Evolutionary conservation across 2,797 vertebrate genomes (phyloP).

Genomic region (Pangasius larnaudii): DNA sequence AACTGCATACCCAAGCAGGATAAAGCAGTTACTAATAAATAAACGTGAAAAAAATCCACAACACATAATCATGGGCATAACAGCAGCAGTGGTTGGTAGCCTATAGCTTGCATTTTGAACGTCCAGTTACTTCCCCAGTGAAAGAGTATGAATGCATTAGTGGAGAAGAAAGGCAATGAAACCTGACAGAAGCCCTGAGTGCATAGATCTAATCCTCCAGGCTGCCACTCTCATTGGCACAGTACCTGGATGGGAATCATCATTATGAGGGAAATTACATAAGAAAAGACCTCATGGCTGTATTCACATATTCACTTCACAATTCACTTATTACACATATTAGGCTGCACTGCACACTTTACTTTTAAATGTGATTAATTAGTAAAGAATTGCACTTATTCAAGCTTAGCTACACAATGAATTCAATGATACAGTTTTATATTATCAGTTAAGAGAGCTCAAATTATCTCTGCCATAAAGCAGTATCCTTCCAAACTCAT

Average conservation of each 20-base stretch:
- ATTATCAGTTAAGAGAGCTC: not conserved
- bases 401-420: not conserved
- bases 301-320: not conserved
- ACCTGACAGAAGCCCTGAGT: constrained; percentile 54
- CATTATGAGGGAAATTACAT: constrained; percentile 42
- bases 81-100: constrained; percentile 44
- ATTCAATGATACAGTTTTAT: not conserved
- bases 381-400: not conserved
- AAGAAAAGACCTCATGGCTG: constrained; percentile 24
- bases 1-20: not conserved
- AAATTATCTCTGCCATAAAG: constrained; percentile 15
- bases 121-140: constrained; percentile 50
- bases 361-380: not conserved
- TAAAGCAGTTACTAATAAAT: not conserved
- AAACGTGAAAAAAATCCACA: not conserved
- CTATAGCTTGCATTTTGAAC: constrained; percentile 43
- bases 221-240: constrained; percentile 47
- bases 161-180: constrained; percentile 34
- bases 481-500: not conserved
- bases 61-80: constrained; percentile 37
- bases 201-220: constrained; percentile 57
- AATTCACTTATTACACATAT: not conserved
- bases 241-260: constrained; percentile 11
- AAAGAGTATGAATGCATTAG: constrained; percentile 57
- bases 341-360: not conserved